Evolutionary conservation across 2,888 invertebrate genomes (phyloP).

Genomic region (Cistogaster globosa): DNA sequence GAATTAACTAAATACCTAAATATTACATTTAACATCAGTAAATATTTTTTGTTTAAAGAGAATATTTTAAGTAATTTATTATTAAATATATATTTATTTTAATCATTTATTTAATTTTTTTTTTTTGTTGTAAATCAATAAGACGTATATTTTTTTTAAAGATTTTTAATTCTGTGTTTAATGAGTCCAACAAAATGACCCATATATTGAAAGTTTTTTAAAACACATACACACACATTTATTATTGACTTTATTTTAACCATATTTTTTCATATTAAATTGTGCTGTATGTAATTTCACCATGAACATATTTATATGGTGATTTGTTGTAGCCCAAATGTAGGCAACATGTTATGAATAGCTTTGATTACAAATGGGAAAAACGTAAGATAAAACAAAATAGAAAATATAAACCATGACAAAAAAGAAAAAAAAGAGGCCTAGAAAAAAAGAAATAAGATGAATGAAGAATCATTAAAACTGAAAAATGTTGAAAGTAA

Average conservation of each 20-base stretch:
- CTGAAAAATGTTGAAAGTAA: constrained; percentile 65
- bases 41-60: too few species aligned
- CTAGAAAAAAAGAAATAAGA: constrained; percentile 45
- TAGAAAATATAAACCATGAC: constrained; percentile 26
- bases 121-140: background rate
- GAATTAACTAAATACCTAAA: too few species aligned
- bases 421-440: constrained; percentile 16
- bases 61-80: too few species aligned
- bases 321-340: constrained; percentile 37
- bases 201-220: constrained; percentile 13
- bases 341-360: constrained; percentile 66
- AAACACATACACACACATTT: constrained; percentile 9
- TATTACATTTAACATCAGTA: too few species aligned
- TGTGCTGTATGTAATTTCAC: constrained; percentile 13
- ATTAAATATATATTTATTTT: too few species aligned
- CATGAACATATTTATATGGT: constrained; percentile 1
- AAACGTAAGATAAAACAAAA: constrained; percentile 35
- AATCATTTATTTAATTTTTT: too few species aligned
- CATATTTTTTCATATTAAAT: constrained; percentile 25
- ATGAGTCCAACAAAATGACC: constrained; percentile 54
- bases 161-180: constrained; percentile 7
- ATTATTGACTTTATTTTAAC: constrained; percentile 37
- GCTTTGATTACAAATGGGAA: constrained; percentile 58
- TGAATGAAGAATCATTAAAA: constrained; percentile 71
- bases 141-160: background rate